These are phyloP conservation scores for Perizoma flavofasciatum DNA, from an alignment of 2,888 invertebrate species.

Conservation along the genomic window DNA sequence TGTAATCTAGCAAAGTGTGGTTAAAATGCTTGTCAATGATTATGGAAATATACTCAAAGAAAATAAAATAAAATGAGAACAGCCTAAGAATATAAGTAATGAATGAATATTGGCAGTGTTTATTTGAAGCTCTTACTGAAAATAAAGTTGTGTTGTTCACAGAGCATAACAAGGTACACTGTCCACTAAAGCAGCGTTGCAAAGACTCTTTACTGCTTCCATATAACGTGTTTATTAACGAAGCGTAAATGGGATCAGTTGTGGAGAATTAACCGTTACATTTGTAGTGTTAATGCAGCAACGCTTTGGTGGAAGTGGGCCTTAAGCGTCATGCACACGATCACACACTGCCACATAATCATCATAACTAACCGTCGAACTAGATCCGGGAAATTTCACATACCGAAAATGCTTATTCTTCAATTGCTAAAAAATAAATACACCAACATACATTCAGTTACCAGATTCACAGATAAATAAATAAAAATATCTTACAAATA, in stretches of 20 bases:
- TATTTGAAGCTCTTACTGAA: constrained; percentile 45
- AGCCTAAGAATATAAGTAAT: constrained; percentile 42
- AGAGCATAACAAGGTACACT: constrained; percentile 36
- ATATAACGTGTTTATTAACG: not conserved
- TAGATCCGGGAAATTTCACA: constrained; percentile 82
- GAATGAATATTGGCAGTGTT: constrained; percentile 73
- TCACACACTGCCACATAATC: constrained; percentile 70
- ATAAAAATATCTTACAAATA: constrained; percentile 30
- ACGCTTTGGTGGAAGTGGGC: constrained; percentile 13
- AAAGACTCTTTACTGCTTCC: not conserved
- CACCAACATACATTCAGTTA: constrained; percentile 79
- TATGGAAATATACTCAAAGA: constrained; percentile 9
- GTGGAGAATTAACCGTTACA: not conserved
- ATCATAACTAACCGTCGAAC: constrained; percentile 79
- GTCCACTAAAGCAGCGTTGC: constrained; percentile 19
- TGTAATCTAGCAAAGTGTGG: constrained; percentile 1
- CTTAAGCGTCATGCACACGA: constrained; percentile 74
- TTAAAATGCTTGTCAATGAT: constrained; percentile 3
- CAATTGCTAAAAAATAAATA: constrained; percentile 83
- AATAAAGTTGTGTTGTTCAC: constrained; percentile 39
- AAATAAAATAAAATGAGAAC: constrained; percentile 11
- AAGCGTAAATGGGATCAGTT: not conserved
- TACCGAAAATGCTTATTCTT: constrained; percentile 84
- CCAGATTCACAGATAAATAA: constrained; percentile 34
- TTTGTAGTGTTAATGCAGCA: not conserved